Evolutionary conservation across 2,888 invertebrate genomes (phyloP).

Genomic region (Caenorhabditis doughertyi): DNA sequence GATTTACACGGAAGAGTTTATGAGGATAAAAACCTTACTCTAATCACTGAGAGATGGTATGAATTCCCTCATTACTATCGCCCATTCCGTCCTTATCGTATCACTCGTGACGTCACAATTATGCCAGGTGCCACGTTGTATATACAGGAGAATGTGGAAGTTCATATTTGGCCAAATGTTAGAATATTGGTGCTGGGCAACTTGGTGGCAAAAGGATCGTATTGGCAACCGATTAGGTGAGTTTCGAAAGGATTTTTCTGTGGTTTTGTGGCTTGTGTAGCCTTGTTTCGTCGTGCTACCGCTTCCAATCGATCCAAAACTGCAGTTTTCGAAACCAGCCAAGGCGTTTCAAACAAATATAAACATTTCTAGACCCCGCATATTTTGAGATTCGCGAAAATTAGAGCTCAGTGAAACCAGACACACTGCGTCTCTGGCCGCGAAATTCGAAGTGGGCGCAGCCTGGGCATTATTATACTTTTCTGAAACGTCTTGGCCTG

Average conservation of each 20-base stretch:
- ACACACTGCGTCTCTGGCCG: no score
- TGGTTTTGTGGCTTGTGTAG: no score
- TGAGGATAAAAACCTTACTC: constrained; percentile 75
- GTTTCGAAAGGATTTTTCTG: not conserved
- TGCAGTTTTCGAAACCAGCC: no score
- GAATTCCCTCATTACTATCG: constrained; percentile 75
- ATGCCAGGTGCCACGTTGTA: constrained; percentile 94
- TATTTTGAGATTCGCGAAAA: not conserved
- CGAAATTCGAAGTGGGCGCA: no score
- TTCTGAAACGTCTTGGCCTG: no score
- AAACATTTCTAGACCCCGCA: not conserved
- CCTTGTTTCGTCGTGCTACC: no score
- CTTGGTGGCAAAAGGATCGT: constrained; percentile 90
- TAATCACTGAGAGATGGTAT: constrained; percentile 76
- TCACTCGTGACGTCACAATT: constrained; percentile 94
- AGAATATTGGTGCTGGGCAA: constrained; percentile 88
- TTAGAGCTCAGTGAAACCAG: no score
- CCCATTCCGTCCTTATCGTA: constrained; percentile 87
- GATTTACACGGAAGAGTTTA: constrained; percentile 82
- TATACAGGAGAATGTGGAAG: constrained; percentile 88
- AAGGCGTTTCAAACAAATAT: constrained; percentile 8
- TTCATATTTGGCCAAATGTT: constrained; percentile 96
- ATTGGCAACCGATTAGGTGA: constrained; percentile 84
- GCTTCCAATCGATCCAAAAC: no score
- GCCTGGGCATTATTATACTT: no score